Conservation (phyloP, 1,140 invertebrate genomes). For the Danaus melanippus region DNA sequence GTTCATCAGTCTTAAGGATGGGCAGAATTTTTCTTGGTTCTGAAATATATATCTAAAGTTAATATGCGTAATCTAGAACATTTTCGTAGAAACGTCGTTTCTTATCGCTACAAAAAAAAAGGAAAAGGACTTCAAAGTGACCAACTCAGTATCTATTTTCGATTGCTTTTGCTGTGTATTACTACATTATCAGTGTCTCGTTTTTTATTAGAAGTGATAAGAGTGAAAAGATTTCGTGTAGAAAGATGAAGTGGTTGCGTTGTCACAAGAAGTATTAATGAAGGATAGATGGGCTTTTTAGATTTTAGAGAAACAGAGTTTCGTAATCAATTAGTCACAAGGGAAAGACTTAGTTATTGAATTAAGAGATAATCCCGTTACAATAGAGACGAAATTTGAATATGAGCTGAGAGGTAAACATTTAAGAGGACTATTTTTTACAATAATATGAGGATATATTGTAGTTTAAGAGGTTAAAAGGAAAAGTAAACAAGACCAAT, state of each 20-base stretch:
- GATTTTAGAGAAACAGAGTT: neutral
- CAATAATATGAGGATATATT: no score
- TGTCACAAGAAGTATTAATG: slow-evolving; percentile 38
- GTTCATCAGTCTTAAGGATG: slow-evolving; percentile 92
- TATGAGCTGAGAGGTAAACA: no score
- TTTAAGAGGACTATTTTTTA: no score
- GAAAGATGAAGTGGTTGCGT: slow-evolving; percentile 49
- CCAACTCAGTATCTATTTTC: slow-evolving; percentile 13
- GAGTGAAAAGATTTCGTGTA: slow-evolving; percentile 46
- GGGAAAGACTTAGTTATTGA: no score
- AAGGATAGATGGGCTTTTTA: slow-evolving; percentile 26
- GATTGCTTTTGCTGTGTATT: slow-evolving; percentile 33
- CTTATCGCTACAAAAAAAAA: slow-evolving; percentile 1
- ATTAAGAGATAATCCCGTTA: no score
- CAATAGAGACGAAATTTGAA: no score
- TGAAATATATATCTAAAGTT: slow-evolving; percentile 55
- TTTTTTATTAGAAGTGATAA: slow-evolving; percentile 39
- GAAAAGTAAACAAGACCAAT: no score
- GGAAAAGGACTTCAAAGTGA: slow-evolving; percentile 18
- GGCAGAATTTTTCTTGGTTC: slow-evolving; percentile 91
- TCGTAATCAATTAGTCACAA: no score
- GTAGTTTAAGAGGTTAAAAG: no score
- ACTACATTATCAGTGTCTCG: slow-evolving; percentile 30
- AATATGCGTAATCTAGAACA: slow-evolving; percentile 4
- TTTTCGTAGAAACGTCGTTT: slow-evolving; percentile 2